Conservation (phyloP, 1,140 invertebrate genomes). For the Drosophila kikkawai region DNA sequence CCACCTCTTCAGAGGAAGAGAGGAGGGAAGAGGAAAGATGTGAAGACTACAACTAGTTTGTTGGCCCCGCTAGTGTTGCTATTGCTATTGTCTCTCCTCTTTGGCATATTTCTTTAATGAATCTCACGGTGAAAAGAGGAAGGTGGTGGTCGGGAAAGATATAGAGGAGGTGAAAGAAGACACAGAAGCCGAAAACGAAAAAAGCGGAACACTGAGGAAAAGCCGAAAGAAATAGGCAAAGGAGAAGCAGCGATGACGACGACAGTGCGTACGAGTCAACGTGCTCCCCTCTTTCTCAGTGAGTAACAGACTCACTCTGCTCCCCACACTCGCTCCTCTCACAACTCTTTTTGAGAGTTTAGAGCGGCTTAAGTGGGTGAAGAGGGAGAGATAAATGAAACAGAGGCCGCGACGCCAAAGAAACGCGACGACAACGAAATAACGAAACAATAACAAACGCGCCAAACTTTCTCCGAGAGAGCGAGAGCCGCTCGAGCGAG, state of each 20-base stretch:
- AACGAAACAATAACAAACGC: conserved; percentile 83
- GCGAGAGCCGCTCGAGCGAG: conserved; percentile 27
- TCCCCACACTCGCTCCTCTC: conserved; percentile 2
- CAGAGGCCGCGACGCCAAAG: conserved; percentile 63
- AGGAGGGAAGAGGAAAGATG: background rate
- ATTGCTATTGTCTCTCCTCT: conserved; percentile 59
- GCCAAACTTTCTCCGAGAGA: conserved; percentile 79
- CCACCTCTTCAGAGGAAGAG: conserved; percentile 14
- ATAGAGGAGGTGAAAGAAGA: conserved; percentile 21
- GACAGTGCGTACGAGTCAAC: conserved; percentile 68
- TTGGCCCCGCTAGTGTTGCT: conserved; percentile 43
- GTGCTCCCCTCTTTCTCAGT: conserved; percentile 52
- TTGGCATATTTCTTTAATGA: conserved; percentile 82
- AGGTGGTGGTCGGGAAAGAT: conserved; percentile 6
- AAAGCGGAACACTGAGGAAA: conserved; percentile 42
- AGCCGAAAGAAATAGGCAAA: conserved; percentile 55
- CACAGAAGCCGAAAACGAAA: conserved; percentile 28
- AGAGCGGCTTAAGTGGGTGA: conserved; percentile 7
- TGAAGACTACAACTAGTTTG: conserved; percentile 58
- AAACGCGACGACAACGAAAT: conserved; percentile 64
- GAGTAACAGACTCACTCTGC: conserved; percentile 3
- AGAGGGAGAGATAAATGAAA: conserved; percentile 2
- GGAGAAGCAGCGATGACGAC: conserved; percentile 37
- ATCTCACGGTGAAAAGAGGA: conserved; percentile 47
- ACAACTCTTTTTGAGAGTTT: conserved; percentile 28